Base-by-base conservation (phyloP, 2,797 vertebrate genomes). In the Aplochiton taeniatus region DNA sequence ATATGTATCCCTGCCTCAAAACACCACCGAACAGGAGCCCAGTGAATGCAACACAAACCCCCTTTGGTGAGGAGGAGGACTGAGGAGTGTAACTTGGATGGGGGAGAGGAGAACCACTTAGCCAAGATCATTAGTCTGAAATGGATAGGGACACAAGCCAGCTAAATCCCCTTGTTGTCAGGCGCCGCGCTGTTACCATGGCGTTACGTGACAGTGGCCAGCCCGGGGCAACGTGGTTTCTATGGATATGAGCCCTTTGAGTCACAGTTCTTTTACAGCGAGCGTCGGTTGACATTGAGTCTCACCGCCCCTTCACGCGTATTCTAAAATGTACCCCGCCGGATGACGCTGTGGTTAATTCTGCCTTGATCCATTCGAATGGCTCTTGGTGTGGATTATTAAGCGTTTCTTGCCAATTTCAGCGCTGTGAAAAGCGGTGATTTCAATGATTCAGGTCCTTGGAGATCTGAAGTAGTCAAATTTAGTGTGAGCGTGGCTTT, bases 141-240 rank as follows among this genome's bases (percentile, higher is more conserved):
- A 83, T 20, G 58, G 70, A 83, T 74, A 53, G 31, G 70, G 68
- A 77, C 75, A 76, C 66, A 58, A 79, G 62, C 48, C 69, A 71
- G 68, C 70, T 69, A 53, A 75, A 73, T 78, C 77, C 69, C 68
- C 73, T 31, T 69, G 69, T 76, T 75, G 69, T 78, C 75, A 70
- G 20, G 68, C 77, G 69, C 69, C 59, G 64, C 59, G 64, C 83
- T 75, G 88, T 90, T 90, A 86, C 89, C 88, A 90, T 87, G 85
- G 85, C 73, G 65, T 68, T 79, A 69, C 47, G 59, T 67, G 78
- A 74, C 84, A 72, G 73, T 61, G 71, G 79, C 75, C 81, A 81
- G 83, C 81, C 79, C 81, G 70, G 84, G 76, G 81, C 80, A 67
- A 74, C 77, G 67, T 50, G 61, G 81, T 89, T 87, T 88, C 85